Base-by-base conservation (phyloP, 1,140 invertebrate genomes). In the Phenacoccus solenopsis region DNA sequence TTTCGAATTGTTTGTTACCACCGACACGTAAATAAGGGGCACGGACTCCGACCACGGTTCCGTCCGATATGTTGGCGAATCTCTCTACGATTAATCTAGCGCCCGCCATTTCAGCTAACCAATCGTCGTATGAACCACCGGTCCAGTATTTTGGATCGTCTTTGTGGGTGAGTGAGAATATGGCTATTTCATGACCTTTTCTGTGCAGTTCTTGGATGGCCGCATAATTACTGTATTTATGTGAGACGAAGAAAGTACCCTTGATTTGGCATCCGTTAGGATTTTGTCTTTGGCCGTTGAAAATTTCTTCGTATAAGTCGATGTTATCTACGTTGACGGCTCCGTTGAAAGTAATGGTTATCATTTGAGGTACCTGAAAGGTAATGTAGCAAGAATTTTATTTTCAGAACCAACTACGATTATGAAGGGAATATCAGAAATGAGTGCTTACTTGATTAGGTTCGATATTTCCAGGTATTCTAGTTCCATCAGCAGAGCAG, bases 211-310 rank as follows among this genome's bases (percentile, higher is more conserved):
- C 93, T 80, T 93, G 75, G 1, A 96, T 87, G 4, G 92, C 90
- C 10, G 93, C 94, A 77, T 98, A 98, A 79, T 98, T 96, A 67
- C 91, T 93, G 79, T 94, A 97, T 77, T 96, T 94, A 83, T 98
- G 94, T 0, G 92, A 94, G 0, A 96, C 89, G 79, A 98, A 98
- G 84, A 96, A 96, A 4, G 94, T 98, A 72, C 91, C 90, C 73
- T 88, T 86, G 77, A 96, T 92, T 75, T 93, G 90, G 77, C 95
- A 98, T 24, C 94, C 91, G 78, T 98, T 97, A 20, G 93, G 91
- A 77, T 96, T 96, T 74, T 86, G 85, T 16, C 90, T 83, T 74
- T 88, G 85, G 1, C 90, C 90, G 76, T 90, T 93, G 82, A 94
- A 94, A 73, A 94, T 84, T 73, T 93, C 90, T 59, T 94, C 89